Percentiles rank a stretch among this genome's conserved stretches.
Evolutionary conservation across 2,113 vertebrate species (phyloP).

Genomic region (Anarrhichthys ocellatus): DNA sequence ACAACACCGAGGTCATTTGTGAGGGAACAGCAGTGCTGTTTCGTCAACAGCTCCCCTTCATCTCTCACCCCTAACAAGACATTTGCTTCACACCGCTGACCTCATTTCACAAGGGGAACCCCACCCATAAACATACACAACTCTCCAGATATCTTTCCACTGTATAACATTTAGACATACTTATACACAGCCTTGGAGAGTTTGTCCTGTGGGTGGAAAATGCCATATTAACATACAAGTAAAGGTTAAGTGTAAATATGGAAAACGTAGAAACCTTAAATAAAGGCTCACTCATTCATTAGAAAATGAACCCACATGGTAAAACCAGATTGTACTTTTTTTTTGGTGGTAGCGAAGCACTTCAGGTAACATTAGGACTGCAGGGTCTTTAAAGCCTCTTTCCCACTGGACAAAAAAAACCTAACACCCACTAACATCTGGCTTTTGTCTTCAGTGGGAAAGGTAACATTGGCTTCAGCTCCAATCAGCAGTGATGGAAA

Average conservation of each 20-base stretch:
- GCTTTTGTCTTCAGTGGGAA: neutral
- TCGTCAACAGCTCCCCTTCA: neutral
- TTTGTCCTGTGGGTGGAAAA: slow-evolving; percentile 11
- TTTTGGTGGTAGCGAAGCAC: neutral
- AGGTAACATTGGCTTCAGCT: neutral
- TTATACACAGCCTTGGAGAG: neutral
- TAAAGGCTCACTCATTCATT: neutral
- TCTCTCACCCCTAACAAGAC: neutral
- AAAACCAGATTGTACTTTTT: neutral
- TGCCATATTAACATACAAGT: neutral
- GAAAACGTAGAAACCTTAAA: neutral
- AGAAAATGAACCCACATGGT: neutral
- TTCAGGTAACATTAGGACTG: neutral
- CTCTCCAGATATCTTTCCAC: slow-evolving; percentile 13
- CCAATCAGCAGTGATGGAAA: neutral
- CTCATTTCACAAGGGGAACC: slow-evolving; percentile 25
- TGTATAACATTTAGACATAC: neutral
- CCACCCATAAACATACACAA: slow-evolving; percentile 15
- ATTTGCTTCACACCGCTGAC: neutral
- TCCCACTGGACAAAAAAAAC: neutral
- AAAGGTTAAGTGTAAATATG: neutral
- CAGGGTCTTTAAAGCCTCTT: neutral
- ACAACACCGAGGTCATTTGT: neutral
- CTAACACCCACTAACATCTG: neutral
- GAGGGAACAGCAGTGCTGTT: neutral